Percentiles rank a stretch among this genome's conserved stretches.
These are phyloP conservation scores for Drosophila punjabiensis DNA, from an alignment of 1,140 invertebrate genomes.

Conservation along the genomic window DNA sequence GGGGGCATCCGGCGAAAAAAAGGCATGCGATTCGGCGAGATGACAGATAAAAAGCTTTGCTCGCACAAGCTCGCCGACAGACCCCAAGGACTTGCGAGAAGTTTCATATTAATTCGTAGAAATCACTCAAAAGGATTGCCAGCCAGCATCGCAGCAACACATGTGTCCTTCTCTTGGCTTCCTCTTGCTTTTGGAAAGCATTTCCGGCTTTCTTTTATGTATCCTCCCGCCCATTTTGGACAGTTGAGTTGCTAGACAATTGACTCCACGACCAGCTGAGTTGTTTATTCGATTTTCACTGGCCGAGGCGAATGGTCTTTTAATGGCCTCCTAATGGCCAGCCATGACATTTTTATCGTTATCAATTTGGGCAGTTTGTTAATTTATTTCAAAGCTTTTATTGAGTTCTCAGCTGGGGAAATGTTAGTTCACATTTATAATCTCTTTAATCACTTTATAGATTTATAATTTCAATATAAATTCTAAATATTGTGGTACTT, in stretches of 20 bases:
- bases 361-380: constrained; percentile 47
- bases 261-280: constrained; percentile 38
- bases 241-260: constrained; percentile 46
- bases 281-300: constrained; percentile 51
- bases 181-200: background rate
- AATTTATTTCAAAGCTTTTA: constrained; percentile 39
- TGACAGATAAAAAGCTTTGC: constrained; percentile 49
- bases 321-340: constrained; percentile 54
- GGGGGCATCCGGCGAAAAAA: constrained; percentile 6
- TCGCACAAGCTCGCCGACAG: constrained; percentile 21
- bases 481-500: background rate
- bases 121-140: constrained; percentile 57
- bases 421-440: background rate
- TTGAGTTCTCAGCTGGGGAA: background rate
- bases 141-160: constrained; percentile 8
- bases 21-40: background rate
- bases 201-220: constrained; percentile 25
- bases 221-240: background rate
- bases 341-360: constrained; percentile 47
- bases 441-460: too few species aligned
- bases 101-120: constrained; percentile 46
- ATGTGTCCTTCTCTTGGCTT: constrained; percentile 15
- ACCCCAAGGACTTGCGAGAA: constrained; percentile 33
- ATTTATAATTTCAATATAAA: background rate
- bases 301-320: constrained; percentile 17